Evolutionary conservation across 1,140 invertebrate species (phyloP).

Genomic region (Pygmarrhopalites habei): DNA sequence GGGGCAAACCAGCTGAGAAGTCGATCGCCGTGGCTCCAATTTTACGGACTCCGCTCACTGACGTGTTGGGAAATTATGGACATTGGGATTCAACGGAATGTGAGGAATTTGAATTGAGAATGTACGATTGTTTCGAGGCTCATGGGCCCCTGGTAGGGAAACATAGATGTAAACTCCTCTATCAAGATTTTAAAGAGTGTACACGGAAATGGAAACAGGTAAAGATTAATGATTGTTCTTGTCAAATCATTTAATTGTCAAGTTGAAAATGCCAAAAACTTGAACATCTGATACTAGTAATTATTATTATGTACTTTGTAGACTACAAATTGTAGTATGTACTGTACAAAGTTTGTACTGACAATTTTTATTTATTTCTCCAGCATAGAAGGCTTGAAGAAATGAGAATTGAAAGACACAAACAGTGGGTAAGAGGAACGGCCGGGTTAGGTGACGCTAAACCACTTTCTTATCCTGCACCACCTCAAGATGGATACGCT

Average conservation of each 20-base stretch:
- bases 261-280: too few relatives aligned
- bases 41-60: conserved; percentile 24
- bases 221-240: too few relatives aligned
- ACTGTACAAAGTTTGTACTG: too few relatives aligned
- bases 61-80: conserved; percentile 14
- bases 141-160: conserved; percentile 4
- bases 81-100: conserved; percentile 14
- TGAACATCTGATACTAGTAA: too few relatives aligned
- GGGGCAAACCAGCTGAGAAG: conserved; percentile 14
- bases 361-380: not conserved
- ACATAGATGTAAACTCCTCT: conserved; percentile 23
- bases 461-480: not conserved
- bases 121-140: conserved; percentile 30
- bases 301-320: too few relatives aligned
- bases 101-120: conserved; percentile 21
- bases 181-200: conserved; percentile 31
- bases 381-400: conserved; percentile 4
- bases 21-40: not conserved
- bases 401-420: conserved; percentile 13
- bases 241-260: not conserved
- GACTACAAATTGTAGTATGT: too few relatives aligned
- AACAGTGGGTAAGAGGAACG: conserved; percentile 11
- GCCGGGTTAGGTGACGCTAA: conserved; percentile 9
- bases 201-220: conserved; percentile 23
- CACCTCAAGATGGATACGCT: conserved; percentile 7